phyloP scores from a whole-genome alignment of 2,888 invertebrate genomes.

The Eulithis prunata region DNA sequence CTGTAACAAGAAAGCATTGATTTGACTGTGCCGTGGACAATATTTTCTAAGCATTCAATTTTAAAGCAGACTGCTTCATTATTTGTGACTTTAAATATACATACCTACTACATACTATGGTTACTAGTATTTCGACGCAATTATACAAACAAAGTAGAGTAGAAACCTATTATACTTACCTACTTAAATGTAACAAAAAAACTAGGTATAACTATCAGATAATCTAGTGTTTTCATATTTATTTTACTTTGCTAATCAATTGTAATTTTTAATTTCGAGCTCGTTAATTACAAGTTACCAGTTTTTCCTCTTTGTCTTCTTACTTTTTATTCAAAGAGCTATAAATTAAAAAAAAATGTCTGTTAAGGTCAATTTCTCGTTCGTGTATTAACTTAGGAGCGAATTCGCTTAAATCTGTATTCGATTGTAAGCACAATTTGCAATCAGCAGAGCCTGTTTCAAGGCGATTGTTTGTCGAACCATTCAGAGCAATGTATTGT shows the following conservation, averaged over 20 bases:
- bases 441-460: slow-evolving; percentile 76
- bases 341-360: slow-evolving; percentile 55
- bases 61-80: not conserved
- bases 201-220: too few relatives aligned
- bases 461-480: slow-evolving; percentile 62
- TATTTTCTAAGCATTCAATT: not conserved
- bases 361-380: slow-evolving; percentile 63
- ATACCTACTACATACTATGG: too few relatives aligned
- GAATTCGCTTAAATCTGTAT: slow-evolving; percentile 74
- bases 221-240: slow-evolving; percentile 11
- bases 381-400: slow-evolving; percentile 65
- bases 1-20: slow-evolving; percentile 18
- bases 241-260: slow-evolving; percentile 24
- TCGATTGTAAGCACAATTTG: slow-evolving; percentile 76
- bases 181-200: not conserved
- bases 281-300: slow-evolving; percentile 15
- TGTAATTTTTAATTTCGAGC: slow-evolving; percentile 30
- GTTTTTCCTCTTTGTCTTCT: slow-evolving; percentile 24
- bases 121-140: too few relatives aligned
- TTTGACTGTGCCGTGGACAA: slow-evolving; percentile 10
- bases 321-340: slow-evolving; percentile 42
- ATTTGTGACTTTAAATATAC: too few relatives aligned
- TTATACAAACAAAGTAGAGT: too few relatives aligned
- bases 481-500: slow-evolving; percentile 58
- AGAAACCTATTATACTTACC: too few relatives aligned